Percentiles rank a stretch among this genome's conserved stretches.
phyloP scores from a whole-genome alignment of 2,888 invertebrate genomes.

The Leptura quadrifasciata region DNA sequence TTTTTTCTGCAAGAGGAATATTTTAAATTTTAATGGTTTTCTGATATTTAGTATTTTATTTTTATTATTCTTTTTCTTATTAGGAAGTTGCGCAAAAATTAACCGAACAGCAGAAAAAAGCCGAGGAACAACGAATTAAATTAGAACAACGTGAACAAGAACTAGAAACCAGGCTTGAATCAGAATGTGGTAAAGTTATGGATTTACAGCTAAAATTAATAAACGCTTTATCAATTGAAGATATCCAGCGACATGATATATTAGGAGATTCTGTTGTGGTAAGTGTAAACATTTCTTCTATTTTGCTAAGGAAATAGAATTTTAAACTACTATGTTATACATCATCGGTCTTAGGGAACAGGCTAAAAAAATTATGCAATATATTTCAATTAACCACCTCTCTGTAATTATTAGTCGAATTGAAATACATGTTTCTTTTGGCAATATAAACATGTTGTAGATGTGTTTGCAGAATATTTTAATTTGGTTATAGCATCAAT shows the following conservation, averaged over 20 bases:
- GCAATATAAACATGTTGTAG: neutral
- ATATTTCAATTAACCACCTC: neutral
- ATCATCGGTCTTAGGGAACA: too few species aligned
- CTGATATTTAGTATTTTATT: too few species aligned
- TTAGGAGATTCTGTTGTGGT: conserved; percentile 36
- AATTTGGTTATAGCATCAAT: neutral
- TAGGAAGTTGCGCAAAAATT: conserved; percentile 75
- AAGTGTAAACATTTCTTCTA: neutral
- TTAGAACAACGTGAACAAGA: conserved; percentile 65
- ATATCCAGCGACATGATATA: conserved; percentile 35
- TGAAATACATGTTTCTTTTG: neutral
- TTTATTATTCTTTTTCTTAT: too few species aligned
- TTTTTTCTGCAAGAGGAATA: too few species aligned
- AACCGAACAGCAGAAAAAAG: conserved; percentile 75
- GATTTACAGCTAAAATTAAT: conserved; percentile 56
- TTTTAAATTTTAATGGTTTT: too few species aligned
- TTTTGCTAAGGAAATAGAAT: too few species aligned
- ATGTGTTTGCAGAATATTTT: neutral
- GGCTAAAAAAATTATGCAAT: neutral
- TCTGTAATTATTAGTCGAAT: neutral
- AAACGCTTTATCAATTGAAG: conserved; percentile 45
- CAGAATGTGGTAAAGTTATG: conserved; percentile 56
- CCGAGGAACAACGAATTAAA: conserved; percentile 71
- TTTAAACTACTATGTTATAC: too few species aligned
- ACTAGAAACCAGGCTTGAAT: conserved; percentile 59